Conservation (phyloP, 2,113 vertebrate species). For the Ammodytes dubius region DNA sequence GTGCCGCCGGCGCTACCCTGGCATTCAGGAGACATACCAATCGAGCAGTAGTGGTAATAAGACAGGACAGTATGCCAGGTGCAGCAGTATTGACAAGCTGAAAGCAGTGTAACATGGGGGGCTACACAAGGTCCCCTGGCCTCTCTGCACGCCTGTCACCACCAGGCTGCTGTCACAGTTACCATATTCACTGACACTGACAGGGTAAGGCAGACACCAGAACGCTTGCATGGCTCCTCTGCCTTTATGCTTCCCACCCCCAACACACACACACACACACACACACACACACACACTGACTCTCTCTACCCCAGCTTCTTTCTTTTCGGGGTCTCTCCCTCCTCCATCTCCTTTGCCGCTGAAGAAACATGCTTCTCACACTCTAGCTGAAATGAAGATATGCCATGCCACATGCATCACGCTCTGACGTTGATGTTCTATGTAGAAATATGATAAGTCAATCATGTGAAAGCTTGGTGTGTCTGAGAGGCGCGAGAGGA, state of each 20-base stretch:
- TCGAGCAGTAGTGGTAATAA: slow-evolving; percentile 71
- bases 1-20: slow-evolving; percentile 87
- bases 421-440: slow-evolving; percentile 67
- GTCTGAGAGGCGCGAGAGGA: slow-evolving; percentile 39
- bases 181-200: slow-evolving; percentile 70
- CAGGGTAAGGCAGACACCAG: slow-evolving; percentile 77
- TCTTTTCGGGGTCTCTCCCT: slow-evolving; percentile 41
- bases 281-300: slow-evolving; percentile 5
- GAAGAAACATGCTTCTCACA: slow-evolving; percentile 64
- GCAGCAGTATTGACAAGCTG: slow-evolving; percentile 77
- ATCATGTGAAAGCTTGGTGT: slow-evolving; percentile 55
- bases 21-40: slow-evolving; percentile 79
- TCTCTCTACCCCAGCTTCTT: slow-evolving; percentile 35
- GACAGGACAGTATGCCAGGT: slow-evolving; percentile 78
- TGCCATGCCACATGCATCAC: slow-evolving; percentile 55
- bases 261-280: slow-evolving; percentile 41
- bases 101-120: slow-evolving; percentile 72
- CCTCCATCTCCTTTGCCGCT: slow-evolving; percentile 55
- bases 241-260: slow-evolving; percentile 60
- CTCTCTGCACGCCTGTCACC: slow-evolving; percentile 79
- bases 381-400: slow-evolving; percentile 70
- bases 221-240: slow-evolving; percentile 68
- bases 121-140: slow-evolving; percentile 78
- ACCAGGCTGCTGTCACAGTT: slow-evolving; percentile 74
- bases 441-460: slow-evolving; percentile 78